Base-by-base conservation (phyloP, 2,888 invertebrate genomes). In the Netelia fuscicornis region DNA sequence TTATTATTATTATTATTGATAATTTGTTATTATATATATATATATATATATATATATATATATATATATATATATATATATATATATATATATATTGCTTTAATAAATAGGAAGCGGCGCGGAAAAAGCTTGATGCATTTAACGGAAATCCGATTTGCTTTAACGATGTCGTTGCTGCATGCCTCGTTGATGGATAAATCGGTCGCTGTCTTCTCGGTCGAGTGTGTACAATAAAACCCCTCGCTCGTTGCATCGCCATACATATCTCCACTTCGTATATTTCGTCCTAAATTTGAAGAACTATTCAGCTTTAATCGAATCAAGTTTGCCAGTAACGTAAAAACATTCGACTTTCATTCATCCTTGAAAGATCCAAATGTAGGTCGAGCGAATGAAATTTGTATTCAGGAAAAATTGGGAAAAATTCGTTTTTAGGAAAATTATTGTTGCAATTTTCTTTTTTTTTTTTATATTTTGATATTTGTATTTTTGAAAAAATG, bases 131-230 rank as follows among this genome's bases (percentile, higher is more conserved):
- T 42, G 80, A 80, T 68, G 81, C 62, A 72, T 84, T 81, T 81
- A 84, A 84, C 81, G 84, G 81, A 84, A 81, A 81, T 84, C 76
- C 71, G 84, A 81, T 84, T 84, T 84, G 72, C 65, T 62, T 81
- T 81, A 81, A 81, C 76, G 75, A 70, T 70, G 74, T 74, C 67
- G 52, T 75, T 75, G 74, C 23, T 72, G 65, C 67, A 62, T n/a
- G 74, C 60, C 30, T 54, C 42, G 13, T 71, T 62, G 48, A 70
- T 54, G 68, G 60, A 52, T 65, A 52, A 76, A 75, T 84, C 62
- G 71, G n/a, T 71, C 56, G 6, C 58, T 71, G 58, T 77, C 74
- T 78, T 68, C 64, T 70, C 25, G 44, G n/a, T 44, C 44, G 37
- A 37, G 37, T 13, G 10, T 13, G 48, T 48, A 48, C 48, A 48